Evolutionary conservation across 2,888 invertebrate genomes (phyloP), one percentile per base, ranked within the genome.

Genomic region (Eupithecia subfuscata): DNA sequence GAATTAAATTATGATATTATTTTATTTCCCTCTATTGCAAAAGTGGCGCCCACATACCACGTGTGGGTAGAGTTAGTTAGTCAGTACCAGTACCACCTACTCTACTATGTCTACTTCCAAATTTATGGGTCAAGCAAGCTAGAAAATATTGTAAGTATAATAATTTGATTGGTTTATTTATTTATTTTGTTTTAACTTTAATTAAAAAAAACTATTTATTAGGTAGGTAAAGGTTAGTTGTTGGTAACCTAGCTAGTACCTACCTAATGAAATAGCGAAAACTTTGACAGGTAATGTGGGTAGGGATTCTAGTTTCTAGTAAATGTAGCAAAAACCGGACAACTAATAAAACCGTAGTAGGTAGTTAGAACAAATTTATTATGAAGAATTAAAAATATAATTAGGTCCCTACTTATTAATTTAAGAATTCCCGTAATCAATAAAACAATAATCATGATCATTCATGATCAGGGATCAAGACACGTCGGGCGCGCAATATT

Each of bases 21-120:
- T 25, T 12, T 64, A 9, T 30, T 64, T 64, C 25, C 60, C 65
- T 78, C 71, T 76, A 81, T 85, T 81, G 81, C 82, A 79, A 80
- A 84, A 83, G 76, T 81, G 69, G 83, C 86, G 81, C 86, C 84
- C 85, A 87, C 86, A 71, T 74, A 56, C 72, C 37, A n/a, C 64
- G 71, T 79, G 82, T 85, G 81, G 84, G 86, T 77, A 76, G 82
- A 74, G 76, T 78, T 37, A 76, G 70, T 71, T 22, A 45, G 60
- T 69, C 56, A 63, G 67, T 67, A 37, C 40, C 16, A 25, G 37
- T 75, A 81, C 80, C 69, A 80, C 85, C 82, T 83, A 85, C 25
- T 14, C 82, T 83, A 85, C 25, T 6, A 78, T 79, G 78, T 81
- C 82, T 81, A 82, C 77, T 82, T 78, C 77, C 73, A 84, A 83